Base-by-base conservation (phyloP, 2,113 vertebrate species). In the Tetrao urogallus region DNA sequence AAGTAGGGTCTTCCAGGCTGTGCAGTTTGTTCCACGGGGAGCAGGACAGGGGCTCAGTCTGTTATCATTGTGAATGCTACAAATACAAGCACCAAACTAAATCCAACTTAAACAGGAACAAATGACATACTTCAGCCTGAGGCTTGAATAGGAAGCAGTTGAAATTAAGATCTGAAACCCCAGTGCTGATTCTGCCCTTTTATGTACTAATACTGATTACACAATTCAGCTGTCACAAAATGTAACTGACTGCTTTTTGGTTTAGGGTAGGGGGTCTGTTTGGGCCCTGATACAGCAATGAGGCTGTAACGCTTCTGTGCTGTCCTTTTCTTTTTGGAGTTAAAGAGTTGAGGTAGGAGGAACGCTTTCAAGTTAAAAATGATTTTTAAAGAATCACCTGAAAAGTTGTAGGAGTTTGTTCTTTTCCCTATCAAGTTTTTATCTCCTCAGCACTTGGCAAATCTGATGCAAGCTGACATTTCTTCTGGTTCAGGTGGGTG, bases 401-500 rank as follows among this genome's bases (percentile, higher is more conserved):
- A 64, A 80, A 38, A 14, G 6, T 45, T 81, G 34, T 30, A 43
- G 85, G 48, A 82, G 67, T 77, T 71, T 56, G 42, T 88, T 87
- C 11, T 34, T 10, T 56, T 63, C 13, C 13, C 22, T 38, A 28
- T 24, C 16, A 73, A 8, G 28, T 63, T 79, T 90, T 84, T 8
- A 52, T 6, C 18, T 84, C 40, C 32, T 85, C 65, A 30, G 24
- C 38, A 30, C 48, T 85, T 0, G 14, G 70, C 79, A 16, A 18
- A 63, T 90, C 0, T 16, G 86, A 71, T 86, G 79, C 61, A 57
- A 82, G 81, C 91, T 71, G 74, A 61, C 66, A 92, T 56, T 94
- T 94, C 86, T 96, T 75, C 91, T 83, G 0, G 0, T 76, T 94
- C 73, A 85, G 38, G 70, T 86, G 91, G 94, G 65, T 12, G 70